Percentiles rank a stretch among this genome's conserved stretches.
Conservation (phyloP, 2,797 vertebrate genomes). For the Graptemys geographica region DNA sequence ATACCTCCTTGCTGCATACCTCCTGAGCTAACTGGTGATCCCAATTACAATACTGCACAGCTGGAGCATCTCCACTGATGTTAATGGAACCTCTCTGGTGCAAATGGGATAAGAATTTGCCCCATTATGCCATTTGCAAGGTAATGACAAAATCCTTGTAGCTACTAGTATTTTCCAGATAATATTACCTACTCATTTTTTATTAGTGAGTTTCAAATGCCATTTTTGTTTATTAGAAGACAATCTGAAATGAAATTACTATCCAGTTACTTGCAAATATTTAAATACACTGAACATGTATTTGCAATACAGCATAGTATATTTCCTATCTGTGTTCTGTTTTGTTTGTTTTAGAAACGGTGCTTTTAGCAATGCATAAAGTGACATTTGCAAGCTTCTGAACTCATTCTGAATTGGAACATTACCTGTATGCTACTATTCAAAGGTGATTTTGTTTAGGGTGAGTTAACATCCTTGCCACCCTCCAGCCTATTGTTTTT, state of each 20-base stretch:
- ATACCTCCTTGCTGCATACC: not conserved
- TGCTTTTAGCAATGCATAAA: slow-evolving; percentile 63
- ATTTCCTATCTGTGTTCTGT: slow-evolving; percentile 37
- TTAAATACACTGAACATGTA: slow-evolving; percentile 26
- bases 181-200: not conserved
- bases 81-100: not conserved
- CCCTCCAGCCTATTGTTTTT: slow-evolving; percentile 42
- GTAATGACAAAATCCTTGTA: not conserved
- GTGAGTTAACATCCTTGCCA: slow-evolving; percentile 54
- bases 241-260: not conserved
- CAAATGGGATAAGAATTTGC: not conserved
- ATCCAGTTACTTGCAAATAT: slow-evolving; percentile 10
- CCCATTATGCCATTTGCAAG: not conserved
- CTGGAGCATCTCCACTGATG: not conserved
- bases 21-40: not conserved
- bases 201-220: not conserved
- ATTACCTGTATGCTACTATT: slow-evolving; percentile 61
- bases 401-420: slow-evolving; percentile 59
- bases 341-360: slow-evolving; percentile 64
- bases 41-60: not conserved
- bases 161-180: not conserved
- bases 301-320: not conserved
- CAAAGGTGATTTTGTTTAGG: slow-evolving; percentile 61
- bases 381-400: slow-evolving; percentile 56
- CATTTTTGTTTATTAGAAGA: slow-evolving; percentile 15